These are phyloP conservation scores for Chondrosia reniformis DNA, from an alignment of 37 sponge, comb jelly and placozoan species.

Conservation along the genomic window DNA sequence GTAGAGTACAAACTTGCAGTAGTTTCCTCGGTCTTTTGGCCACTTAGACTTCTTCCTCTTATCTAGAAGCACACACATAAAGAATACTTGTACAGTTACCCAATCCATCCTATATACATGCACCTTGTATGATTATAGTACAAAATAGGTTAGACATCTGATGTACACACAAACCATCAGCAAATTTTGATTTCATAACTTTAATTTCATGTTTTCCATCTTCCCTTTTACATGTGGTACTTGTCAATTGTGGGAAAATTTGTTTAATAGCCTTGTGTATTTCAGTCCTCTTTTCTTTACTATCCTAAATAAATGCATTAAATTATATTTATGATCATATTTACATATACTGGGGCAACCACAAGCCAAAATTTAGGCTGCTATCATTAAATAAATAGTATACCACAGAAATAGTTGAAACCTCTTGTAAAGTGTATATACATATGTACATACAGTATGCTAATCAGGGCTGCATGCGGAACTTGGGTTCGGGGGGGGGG, in stretches of 20 bases:
- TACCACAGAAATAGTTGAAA: no score
- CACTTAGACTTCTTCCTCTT: conserved; percentile 24
- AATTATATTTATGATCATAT: no score
- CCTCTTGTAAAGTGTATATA: no score
- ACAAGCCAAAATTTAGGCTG: no score
- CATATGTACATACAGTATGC: no score
- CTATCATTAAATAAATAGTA: no score
- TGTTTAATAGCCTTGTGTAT: conserved; percentile 54
- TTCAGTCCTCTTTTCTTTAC: conserved; percentile 51
- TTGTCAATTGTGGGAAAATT: conserved; percentile 52
- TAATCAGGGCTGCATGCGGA: no score
- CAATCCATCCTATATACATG: not conserved
- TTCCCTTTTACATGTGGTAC: conserved; percentile 39
- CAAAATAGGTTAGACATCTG: no score
- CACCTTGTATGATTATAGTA: no score
- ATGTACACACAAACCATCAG: not conserved
- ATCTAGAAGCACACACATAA: not conserved
- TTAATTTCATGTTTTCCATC: conserved; percentile 30
- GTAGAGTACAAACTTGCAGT: conserved; percentile 81
- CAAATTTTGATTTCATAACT: conserved; percentile 20
- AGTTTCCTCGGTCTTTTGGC: conserved; percentile 56
- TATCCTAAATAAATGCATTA: no score
- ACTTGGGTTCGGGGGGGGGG: no score
- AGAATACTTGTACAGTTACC: not conserved
- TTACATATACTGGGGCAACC: no score